phyloP scores from a whole-genome alignment of 2,797 vertebrate species.

The Malurus splendens region DNA sequence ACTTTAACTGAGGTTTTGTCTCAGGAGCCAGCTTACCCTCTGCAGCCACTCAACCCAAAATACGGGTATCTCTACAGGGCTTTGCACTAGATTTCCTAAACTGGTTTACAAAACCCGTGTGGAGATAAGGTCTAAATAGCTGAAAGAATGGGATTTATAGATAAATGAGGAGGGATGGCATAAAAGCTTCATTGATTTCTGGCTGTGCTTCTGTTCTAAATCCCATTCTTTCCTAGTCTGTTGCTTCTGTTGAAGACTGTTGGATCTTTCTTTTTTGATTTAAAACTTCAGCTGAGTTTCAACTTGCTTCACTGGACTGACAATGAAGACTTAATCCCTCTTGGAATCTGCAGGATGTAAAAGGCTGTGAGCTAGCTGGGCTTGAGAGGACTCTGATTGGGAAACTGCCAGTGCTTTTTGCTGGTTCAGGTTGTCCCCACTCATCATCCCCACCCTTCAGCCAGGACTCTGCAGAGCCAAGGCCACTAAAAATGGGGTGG shows the following conservation, averaged over 20 bases:
- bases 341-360: slow-evolving; percentile 42
- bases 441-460: neutral
- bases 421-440: neutral
- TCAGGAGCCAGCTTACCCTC: neutral
- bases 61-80: neutral
- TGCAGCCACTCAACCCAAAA: neutral
- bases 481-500: accelerated
- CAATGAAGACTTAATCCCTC: slow-evolving; percentile 56
- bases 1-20: slow-evolving; percentile 15
- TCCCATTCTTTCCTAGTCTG: slow-evolving; percentile 13
- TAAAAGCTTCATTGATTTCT: slow-evolving; percentile 40
- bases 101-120: slow-evolving; percentile 40
- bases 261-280: slow-evolving; percentile 16
- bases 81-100: slow-evolving; percentile 22
- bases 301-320: slow-evolving; percentile 34
- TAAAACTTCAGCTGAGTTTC: slow-evolving; percentile 52
- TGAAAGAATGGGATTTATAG: slow-evolving; percentile 41
- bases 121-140: slow-evolving; percentile 12
- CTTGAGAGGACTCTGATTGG: neutral
- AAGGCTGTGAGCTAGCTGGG: neutral
- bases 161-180: slow-evolving; percentile 20
- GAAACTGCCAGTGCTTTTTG: neutral
- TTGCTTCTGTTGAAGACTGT: slow-evolving; percentile 2
- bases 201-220: slow-evolving; percentile 47
- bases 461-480: neutral